Evolutionary conservation across 2,797 vertebrate species (phyloP).

Genomic region (Dendrocincla fuliginosa): DNA sequence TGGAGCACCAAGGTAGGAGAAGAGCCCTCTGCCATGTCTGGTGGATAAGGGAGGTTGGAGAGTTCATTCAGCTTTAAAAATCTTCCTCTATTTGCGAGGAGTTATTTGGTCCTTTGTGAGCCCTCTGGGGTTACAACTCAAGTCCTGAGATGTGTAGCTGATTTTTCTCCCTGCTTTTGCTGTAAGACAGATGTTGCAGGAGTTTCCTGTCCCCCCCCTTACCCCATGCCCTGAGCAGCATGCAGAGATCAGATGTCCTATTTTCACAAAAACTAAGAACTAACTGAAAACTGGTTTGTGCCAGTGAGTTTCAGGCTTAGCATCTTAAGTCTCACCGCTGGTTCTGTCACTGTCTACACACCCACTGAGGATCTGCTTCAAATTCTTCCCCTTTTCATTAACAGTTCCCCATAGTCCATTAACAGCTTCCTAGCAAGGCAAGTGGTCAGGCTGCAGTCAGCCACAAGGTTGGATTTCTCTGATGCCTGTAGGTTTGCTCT

Average conservation of each 20-base stretch:
- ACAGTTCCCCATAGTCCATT: background rate
- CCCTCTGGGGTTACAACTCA: background rate
- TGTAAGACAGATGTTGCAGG: background rate
- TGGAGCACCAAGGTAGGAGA: no score
- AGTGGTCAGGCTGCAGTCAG: background rate
- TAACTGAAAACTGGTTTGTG: background rate
- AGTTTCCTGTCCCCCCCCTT: background rate
- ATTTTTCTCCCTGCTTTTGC: background rate
- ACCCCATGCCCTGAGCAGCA: background rate
- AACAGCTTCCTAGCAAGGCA: background rate
- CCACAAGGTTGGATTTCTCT: background rate
- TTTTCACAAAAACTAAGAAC: background rate
- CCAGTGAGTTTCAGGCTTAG: background rate
- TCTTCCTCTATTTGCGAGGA: background rate
- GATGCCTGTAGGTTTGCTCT: background rate
- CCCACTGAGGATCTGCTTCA: background rate
- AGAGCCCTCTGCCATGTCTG: fast-evolving
- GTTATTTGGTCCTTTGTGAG: background rate
- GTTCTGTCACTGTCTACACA: background rate
- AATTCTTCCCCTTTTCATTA: background rate
- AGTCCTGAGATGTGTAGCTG: background rate
- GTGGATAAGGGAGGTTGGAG: background rate
- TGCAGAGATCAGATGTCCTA: background rate
- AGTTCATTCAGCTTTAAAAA: fast-evolving
- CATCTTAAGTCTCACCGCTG: background rate